A percentile compares a stretch with the other conserved stretches of the same genome.
Evolutionary conservation across 2,888 invertebrate genomes (phyloP).

Genomic region (Pyrrhosoma nymphula): DNA sequence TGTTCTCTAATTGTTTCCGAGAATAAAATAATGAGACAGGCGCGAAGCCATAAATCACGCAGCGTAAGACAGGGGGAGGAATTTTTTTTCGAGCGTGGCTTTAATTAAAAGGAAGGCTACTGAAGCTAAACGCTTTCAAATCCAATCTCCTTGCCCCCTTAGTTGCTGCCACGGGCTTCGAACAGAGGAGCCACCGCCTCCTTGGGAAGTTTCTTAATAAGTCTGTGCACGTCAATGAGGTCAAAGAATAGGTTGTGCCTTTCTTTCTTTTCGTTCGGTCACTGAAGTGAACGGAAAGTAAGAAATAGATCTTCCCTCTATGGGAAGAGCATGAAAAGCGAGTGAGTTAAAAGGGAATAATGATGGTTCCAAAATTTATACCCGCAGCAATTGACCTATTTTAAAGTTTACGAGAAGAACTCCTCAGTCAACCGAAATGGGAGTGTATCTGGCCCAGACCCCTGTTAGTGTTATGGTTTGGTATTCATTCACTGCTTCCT

Average conservation of each 20-base stretch:
- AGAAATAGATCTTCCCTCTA: background rate
- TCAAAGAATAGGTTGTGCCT: constrained; percentile 38
- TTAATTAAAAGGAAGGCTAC: constrained; percentile 56
- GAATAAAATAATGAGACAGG: constrained; percentile 25
- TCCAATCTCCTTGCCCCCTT: background rate
- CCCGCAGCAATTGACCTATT: background rate
- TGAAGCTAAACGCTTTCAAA: constrained; percentile 47
- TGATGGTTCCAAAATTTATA: background rate
- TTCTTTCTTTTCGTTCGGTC: constrained; percentile 37
- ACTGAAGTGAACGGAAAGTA: constrained; percentile 54
- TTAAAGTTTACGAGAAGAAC: background rate
- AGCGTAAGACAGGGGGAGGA: background rate
- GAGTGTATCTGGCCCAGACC: background rate
- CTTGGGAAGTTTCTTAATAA: constrained; percentile 62
- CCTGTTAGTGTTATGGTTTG: background rate
- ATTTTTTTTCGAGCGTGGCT: constrained; percentile 52
- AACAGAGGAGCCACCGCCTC: background rate
- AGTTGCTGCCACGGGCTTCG: constrained; percentile 11
- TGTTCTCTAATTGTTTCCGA: constrained; percentile 13
- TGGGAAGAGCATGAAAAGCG: background rate
- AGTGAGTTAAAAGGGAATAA: background rate
- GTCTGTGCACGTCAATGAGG: constrained; percentile 44
- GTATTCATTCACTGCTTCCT: background rate
- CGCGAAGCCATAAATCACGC: constrained; percentile 39
- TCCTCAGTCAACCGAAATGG: background rate